phyloP scores from a whole-genome alignment of 2,888 invertebrate species.

The Chirona hameri region DNA sequence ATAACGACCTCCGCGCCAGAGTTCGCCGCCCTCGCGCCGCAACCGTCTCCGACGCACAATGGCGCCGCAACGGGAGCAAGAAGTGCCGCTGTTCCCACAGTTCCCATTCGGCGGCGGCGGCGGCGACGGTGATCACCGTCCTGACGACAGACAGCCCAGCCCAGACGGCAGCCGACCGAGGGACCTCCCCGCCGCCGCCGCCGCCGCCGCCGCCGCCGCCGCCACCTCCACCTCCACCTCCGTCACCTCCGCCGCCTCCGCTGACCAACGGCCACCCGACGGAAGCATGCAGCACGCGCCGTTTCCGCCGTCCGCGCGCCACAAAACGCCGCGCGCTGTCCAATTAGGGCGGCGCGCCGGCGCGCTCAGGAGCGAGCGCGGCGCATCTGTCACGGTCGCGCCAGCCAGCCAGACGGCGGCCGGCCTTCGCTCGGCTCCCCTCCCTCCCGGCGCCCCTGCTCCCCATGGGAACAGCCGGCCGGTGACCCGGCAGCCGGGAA shows the following conservation, averaged over 20 bases:
- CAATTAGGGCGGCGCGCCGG: background rate
- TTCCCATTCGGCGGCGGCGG: background rate
- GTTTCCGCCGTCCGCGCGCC: background rate
- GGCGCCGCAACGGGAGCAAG: background rate
- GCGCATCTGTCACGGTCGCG: slow-evolving; percentile 1
- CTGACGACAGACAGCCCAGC: background rate
- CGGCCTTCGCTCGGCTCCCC: background rate
- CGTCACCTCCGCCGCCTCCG: background rate
- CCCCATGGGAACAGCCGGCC: slow-evolving; percentile 23
- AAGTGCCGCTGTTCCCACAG: background rate
- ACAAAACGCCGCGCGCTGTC: background rate
- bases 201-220: background rate
- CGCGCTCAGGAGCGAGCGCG: background rate
- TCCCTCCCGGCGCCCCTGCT: background rate
- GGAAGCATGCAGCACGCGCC: background rate
- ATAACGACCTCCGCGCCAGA: slow-evolving; percentile 49
- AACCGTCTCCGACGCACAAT: background rate
- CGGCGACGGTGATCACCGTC: background rate
- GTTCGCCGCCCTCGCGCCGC: slow-evolving; percentile 13
- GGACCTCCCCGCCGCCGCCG: background rate
- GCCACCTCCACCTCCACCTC: background rate
- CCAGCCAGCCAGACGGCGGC: background rate
- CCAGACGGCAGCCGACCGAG: too few species aligned
- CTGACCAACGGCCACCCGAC: background rate
- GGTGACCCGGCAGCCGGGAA: background rate